These are phyloP conservation scores for Melipona beecheii DNA, from an alignment of 2,888 invertebrate genomes.

Conservation along the genomic window DNA sequence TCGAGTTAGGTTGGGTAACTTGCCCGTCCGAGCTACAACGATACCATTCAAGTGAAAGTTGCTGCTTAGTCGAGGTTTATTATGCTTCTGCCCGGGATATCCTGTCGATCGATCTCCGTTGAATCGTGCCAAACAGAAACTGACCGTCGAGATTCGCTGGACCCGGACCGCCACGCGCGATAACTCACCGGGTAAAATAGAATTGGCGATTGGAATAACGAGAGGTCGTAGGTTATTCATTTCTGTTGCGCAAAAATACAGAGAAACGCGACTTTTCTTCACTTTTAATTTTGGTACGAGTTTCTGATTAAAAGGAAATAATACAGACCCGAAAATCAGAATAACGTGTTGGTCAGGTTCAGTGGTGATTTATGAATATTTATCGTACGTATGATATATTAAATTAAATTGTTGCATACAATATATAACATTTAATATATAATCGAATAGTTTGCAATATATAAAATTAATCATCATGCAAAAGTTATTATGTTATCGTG, in stretches of 20 bases:
- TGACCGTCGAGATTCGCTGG: not conserved
- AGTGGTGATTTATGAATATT: not conserved
- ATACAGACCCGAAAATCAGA: not conserved
- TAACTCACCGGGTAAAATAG: not conserved
- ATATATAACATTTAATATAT: too few relatives aligned
- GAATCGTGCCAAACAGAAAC: not conserved
- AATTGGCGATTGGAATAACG: not conserved
- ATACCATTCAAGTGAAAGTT: constrained; percentile 30
- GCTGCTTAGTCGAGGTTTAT: constrained; percentile 13
- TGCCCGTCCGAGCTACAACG: constrained; percentile 10
- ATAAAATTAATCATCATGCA: too few relatives aligned
- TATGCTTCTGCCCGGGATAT: not conserved
- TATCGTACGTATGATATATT: too few relatives aligned
- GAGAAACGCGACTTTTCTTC: not conserved
- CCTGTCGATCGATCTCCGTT: not conserved
- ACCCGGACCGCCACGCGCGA: fast-evolving
- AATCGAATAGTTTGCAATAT: too few relatives aligned
- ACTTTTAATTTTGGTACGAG: not conserved
- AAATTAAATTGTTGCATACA: too few relatives aligned
- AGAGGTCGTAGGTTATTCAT: too few relatives aligned
- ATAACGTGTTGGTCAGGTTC: not conserved
- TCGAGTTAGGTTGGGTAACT: constrained; percentile 16
- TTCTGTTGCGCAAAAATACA: not conserved
- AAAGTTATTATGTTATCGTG: too few relatives aligned
- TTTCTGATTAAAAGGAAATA: not conserved